These are phyloP conservation scores for Rhodophaea formosa DNA, from an alignment of 2,888 invertebrate species.

Conservation along the genomic window DNA sequence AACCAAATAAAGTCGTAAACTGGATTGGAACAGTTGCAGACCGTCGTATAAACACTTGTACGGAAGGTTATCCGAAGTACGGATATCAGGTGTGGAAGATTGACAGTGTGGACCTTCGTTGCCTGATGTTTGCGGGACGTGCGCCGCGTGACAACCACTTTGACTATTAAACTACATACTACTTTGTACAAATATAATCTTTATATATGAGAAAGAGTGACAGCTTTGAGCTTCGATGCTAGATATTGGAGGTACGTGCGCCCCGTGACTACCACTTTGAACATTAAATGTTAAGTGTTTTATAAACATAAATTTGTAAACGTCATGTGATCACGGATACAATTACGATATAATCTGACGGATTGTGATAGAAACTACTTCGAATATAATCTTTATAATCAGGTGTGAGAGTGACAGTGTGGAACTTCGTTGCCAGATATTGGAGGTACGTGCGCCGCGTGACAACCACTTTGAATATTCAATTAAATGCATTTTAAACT, in stretches of 20 bases:
- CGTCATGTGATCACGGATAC: too few relatives aligned
- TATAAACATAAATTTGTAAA: too few relatives aligned
- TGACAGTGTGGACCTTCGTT: constrained; percentile 26
- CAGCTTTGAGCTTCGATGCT: too few relatives aligned
- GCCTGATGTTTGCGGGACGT: constrained; percentile 24
- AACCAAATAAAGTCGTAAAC: background rate
- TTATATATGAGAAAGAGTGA: too few relatives aligned
- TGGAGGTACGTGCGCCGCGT: constrained; percentile 42
- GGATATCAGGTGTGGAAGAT: constrained; percentile 32
- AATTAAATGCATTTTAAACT: constrained; percentile 43
- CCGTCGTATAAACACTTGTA: background rate
- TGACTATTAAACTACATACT: too few relatives aligned
- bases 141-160: too few relatives aligned
- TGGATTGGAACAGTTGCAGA: constrained; percentile 4
- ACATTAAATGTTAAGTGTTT: background rate
- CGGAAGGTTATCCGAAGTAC: constrained; percentile 23
- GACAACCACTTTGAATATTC: constrained; percentile 45
- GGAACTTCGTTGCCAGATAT: too few relatives aligned
- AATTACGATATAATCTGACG: too few relatives aligned
- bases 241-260: constrained; percentile 25
- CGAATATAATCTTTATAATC: too few relatives aligned
- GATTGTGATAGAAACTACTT: too few relatives aligned
- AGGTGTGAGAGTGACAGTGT: too few relatives aligned
- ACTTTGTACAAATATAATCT: too few relatives aligned
- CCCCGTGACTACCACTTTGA: constrained; percentile 19